Percentiles rank a stretch among this genome's conserved stretches.
Conservation (phyloP, 2,888 invertebrate species). For the Plagodis dolabraria region DNA sequence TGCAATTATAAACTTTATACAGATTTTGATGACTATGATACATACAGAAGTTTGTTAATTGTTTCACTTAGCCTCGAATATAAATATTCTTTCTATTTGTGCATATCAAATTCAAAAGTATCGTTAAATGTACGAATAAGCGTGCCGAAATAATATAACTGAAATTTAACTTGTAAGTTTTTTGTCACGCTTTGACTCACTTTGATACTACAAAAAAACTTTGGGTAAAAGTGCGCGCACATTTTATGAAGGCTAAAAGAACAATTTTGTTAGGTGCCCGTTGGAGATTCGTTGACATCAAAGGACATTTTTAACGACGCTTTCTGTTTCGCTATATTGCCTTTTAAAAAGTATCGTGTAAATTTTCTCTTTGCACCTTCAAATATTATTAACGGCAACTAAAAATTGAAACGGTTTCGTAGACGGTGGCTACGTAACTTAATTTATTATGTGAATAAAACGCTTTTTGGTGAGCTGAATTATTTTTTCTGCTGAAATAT, state of each 20-base stretch:
- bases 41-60: too few species aligned
- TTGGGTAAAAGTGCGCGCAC: slow-evolving; percentile 66
- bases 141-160: background rate
- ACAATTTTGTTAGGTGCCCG: slow-evolving; percentile 80
- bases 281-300: slow-evolving; percentile 78
- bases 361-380: slow-evolving; percentile 31
- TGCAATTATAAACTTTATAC: too few species aligned
- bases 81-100: background rate
- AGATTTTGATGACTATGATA: too few species aligned
- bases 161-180: slow-evolving; percentile 56
- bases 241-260: slow-evolving; percentile 79
- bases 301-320: slow-evolving; percentile 75
- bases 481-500: background rate
- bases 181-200: slow-evolving; percentile 69
- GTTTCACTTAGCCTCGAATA: too few species aligned
- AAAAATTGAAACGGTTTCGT: slow-evolving; percentile 27
- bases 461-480: slow-evolving; percentile 8
- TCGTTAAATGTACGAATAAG: slow-evolving; percentile 2
- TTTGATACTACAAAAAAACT: slow-evolving; percentile 62
- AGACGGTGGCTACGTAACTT: slow-evolving; percentile 21
- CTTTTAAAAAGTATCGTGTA: slow-evolving; percentile 66
- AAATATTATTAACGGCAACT: slow-evolving; percentile 30
- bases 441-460: slow-evolving; percentile 21
- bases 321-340: slow-evolving; percentile 71
- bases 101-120: slow-evolving; percentile 32